A percentile compares a stretch with the other conserved stretches of the same genome.
These are phyloP conservation scores for Pterocles gutturalis DNA, from an alignment of 2,113 vertebrate species.

Conservation along the genomic window DNA sequence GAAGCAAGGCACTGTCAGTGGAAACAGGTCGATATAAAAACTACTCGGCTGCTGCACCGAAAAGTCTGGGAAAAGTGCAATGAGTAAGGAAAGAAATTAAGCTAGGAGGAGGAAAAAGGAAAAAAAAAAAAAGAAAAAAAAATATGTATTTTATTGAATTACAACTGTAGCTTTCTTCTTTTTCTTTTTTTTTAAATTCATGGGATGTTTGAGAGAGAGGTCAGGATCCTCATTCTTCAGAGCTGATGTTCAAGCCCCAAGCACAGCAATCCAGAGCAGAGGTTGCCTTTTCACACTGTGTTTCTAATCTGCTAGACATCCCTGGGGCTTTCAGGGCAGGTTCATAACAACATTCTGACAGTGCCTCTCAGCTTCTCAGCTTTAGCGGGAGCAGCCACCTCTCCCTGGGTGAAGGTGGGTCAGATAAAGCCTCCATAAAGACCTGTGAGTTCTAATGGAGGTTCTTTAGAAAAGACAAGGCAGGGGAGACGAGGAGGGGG, in stretches of 20 bases:
- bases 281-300: background rate
- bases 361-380: background rate
- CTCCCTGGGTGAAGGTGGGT: background rate
- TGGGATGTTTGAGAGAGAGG: background rate
- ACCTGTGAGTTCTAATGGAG: background rate
- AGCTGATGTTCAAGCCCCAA: background rate
- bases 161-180: background rate
- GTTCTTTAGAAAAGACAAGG: too few relatives aligned
- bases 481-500: background rate
- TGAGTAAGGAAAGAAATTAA: background rate
- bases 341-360: background rate
- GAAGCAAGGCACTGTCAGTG: background rate
- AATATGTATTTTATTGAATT: background rate
- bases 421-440: background rate
- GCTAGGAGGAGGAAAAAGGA: accelerated
- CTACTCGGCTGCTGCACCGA: background rate
- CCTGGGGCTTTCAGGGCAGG: background rate
- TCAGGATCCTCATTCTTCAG: background rate
- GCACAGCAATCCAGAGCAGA: background rate
- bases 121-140: too few relatives aligned
- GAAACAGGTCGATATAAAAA: slow-evolving; percentile 13
- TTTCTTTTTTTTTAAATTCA: background rate
- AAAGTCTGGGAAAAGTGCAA: background rate
- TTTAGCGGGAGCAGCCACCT: background rate
- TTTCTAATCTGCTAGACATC: background rate